Conservation (phyloP, 2,113 vertebrate species). For the Indri indri region DNA sequence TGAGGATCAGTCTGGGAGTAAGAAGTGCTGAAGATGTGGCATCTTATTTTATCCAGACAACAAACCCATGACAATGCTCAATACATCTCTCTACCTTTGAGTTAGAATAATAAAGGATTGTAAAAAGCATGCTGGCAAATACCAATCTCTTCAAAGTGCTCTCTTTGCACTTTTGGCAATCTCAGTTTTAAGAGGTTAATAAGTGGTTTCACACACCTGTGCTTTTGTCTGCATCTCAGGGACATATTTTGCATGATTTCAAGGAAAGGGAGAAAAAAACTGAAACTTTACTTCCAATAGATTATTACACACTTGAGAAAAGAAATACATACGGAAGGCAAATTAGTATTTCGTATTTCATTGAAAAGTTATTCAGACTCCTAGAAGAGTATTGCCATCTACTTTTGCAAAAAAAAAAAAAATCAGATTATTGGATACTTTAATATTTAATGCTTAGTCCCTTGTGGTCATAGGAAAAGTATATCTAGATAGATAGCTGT, state of each 20-base stretch:
- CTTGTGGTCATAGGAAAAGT: background rate
- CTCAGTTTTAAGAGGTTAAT: background rate
- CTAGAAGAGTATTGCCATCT: background rate
- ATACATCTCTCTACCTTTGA: background rate
- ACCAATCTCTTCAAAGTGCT: background rate
- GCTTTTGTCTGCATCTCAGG: background rate
- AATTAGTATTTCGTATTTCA: conserved; percentile 24
- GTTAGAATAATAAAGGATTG: background rate
- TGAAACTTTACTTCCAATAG: background rate
- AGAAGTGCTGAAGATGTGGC: background rate
- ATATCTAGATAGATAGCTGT: background rate
- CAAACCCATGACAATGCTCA: background rate
- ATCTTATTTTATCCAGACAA: background rate
- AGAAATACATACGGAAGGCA: background rate
- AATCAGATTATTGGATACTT: conserved; percentile 3
- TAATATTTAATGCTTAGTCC: conserved; percentile 34
- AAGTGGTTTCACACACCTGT: background rate
- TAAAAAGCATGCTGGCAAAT: background rate
- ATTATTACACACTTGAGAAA: conserved; percentile 24
- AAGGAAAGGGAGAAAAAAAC: background rate
- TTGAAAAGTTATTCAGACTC: background rate
- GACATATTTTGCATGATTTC: background rate
- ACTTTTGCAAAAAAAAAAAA: background rate
- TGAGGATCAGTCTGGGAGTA: background rate
- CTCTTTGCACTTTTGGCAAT: background rate